Evolutionary conservation across 2,888 invertebrate genomes (phyloP).

Genomic region (Drosophila monieri): DNA sequence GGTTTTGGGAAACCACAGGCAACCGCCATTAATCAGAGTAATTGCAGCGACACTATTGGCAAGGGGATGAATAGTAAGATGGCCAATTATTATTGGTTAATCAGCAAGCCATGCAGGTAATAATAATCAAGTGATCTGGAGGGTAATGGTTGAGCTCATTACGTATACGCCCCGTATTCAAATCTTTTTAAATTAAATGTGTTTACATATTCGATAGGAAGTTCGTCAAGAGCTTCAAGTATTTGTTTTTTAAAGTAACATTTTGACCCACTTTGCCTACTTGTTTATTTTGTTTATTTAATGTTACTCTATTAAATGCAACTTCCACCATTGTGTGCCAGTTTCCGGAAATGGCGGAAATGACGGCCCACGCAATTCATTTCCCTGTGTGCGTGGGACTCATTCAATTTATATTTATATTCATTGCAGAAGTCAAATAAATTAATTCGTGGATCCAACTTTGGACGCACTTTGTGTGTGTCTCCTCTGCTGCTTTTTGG

Average conservation of each 20-base stretch:
- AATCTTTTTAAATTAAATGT: too few species aligned
- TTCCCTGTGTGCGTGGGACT: conserved; percentile 15
- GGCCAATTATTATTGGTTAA: conserved; percentile 11
- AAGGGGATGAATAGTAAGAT: conserved; percentile 9
- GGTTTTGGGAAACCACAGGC: conserved; percentile 28
- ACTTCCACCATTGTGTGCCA: background rate
- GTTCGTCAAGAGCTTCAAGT: too few species aligned
- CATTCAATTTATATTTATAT: conserved; percentile 56
- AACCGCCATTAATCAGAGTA: conserved; percentile 81
- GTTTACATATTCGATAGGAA: too few species aligned
- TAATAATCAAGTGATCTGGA: background rate
- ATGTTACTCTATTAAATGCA: background rate
- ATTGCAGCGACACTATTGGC: conserved; percentile 64
- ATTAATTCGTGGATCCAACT: conserved; percentile 58
- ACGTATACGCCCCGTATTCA: background rate
- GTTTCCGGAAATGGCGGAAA: conserved; percentile 9
- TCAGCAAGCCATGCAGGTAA: conserved; percentile 28
- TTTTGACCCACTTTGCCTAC: background rate
- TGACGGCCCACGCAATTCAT: conserved; percentile 1
- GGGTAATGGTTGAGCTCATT: background rate
- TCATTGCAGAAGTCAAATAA: conserved; percentile 56
- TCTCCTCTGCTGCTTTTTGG: conserved; percentile 2
- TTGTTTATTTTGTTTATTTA: conserved; percentile 1
- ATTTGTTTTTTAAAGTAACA: background rate
- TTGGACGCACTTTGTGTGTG: conserved; percentile 38